Conservation (phyloP, 2,797 vertebrate species). For the Mormyrops boulengeri region DNA sequence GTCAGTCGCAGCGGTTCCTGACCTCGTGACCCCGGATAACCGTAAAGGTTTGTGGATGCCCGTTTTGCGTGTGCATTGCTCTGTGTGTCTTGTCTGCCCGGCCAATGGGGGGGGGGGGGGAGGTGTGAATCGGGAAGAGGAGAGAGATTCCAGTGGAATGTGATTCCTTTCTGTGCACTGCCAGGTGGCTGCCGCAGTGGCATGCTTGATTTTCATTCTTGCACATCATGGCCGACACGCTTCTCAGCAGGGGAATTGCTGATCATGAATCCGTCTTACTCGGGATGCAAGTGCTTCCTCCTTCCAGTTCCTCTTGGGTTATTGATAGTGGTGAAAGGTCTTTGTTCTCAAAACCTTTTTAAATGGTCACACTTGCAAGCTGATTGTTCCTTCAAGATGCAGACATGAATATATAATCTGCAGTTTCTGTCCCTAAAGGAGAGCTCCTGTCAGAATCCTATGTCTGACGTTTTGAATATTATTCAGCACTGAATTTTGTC, state of each 20-base stretch:
- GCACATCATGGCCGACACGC: background rate
- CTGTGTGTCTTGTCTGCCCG: constrained; percentile 24
- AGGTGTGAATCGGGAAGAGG: background rate
- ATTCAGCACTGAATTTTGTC: background rate
- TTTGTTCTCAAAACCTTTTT: background rate
- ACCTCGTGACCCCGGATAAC: constrained; percentile 61
- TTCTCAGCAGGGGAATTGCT: background rate
- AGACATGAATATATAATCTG: background rate
- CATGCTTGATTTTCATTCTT: background rate
- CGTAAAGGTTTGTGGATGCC: constrained; percentile 70
- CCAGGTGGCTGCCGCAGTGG: background rate
- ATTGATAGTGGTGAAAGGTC: background rate
- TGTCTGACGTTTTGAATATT: background rate
- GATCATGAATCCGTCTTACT: background rate
- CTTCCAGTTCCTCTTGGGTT: background rate
- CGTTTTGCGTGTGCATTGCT: constrained; percentile 36
- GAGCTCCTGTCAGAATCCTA: background rate
- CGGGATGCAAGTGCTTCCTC: background rate
- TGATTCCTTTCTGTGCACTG: background rate
- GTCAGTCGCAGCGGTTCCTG: constrained; percentile 55
- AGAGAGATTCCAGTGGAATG: background rate
- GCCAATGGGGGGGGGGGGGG: background rate
- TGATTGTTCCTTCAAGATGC: background rate
- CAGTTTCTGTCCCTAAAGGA: background rate
- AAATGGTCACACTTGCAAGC: background rate